A percentile compares a stretch with the other conserved stretches of the same genome.
phyloP scores from a whole-genome alignment of 1,140 invertebrate species.

The Papilio machaon region DNA sequence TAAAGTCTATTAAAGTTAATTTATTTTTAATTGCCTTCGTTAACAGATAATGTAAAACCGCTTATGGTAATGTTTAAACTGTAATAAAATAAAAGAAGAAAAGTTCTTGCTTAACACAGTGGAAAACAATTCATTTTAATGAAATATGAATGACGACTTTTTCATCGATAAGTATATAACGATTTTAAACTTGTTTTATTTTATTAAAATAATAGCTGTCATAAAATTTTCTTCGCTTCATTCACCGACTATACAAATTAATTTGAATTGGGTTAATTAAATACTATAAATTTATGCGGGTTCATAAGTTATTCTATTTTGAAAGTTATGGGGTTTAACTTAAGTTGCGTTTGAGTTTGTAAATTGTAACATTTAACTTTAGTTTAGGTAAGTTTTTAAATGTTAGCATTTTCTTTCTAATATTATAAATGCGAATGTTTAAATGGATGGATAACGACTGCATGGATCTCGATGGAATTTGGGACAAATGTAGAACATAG shows the following conservation, averaged over 20 bases:
- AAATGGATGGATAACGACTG: too few species aligned
- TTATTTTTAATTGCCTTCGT: slow-evolving; percentile 4
- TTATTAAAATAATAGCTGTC: not conserved
- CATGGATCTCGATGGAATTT: too few species aligned
- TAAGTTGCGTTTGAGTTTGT: not conserved
- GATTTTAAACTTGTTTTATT: not conserved
- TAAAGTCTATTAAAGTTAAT: slow-evolving; percentile 18
- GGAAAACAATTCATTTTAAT: not conserved
- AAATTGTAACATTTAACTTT: not conserved
- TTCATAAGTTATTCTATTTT: not conserved
- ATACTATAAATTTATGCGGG: not conserved
- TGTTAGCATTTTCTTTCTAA: not conserved
- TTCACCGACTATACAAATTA: not conserved
- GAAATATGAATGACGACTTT: too few species aligned
- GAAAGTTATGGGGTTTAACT: not conserved
- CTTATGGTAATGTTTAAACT: not conserved
- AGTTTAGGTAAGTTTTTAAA: not conserved
- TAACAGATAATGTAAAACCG: not conserved
- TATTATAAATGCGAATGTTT: too few species aligned
- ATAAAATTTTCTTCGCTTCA: not conserved
- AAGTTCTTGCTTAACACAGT: not conserved
- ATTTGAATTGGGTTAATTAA: slow-evolving; percentile 10
- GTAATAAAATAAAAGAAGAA: slow-evolving; percentile 1
- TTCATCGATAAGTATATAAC: too few species aligned
- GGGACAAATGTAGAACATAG: too few species aligned